Evolutionary conservation across 2,797 vertebrate genomes (phyloP).

Genomic region (Forpus xanthops): DNA sequence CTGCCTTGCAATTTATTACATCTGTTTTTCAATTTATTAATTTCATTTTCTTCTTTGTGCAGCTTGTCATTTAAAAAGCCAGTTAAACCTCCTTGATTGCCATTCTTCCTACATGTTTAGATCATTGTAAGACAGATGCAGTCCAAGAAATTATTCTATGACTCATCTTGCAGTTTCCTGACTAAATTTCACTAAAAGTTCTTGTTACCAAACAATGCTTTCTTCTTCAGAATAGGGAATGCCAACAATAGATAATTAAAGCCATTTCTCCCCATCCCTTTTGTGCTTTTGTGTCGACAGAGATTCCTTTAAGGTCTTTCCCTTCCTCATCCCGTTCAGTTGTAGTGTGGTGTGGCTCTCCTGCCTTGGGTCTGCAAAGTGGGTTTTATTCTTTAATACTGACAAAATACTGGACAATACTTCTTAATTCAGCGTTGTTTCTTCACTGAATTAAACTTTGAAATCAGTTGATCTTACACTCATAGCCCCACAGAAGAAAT

Average conservation of each 20-base stretch:
- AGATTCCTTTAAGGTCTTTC: not conserved
- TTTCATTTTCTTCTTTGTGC: not conserved
- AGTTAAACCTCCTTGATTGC: not conserved
- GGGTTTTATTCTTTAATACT: not conserved
- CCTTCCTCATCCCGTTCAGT: not conserved
- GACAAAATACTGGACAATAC: not conserved
- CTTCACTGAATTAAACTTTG: not conserved
- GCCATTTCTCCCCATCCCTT: not conserved
- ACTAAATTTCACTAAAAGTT: not conserved
- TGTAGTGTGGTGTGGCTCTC: not conserved
- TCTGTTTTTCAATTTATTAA: not conserved
- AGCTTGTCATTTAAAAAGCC: not conserved
- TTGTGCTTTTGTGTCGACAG: not conserved
- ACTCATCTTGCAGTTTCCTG: not conserved
- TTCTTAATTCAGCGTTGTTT: not conserved
- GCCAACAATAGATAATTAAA: not conserved
- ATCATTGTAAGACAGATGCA: not conserved
- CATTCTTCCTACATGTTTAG: not conserved
- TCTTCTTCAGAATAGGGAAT: not conserved
- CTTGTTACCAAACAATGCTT: not conserved
- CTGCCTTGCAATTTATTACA: not conserved
- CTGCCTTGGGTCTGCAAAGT: not conserved
- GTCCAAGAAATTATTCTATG: not conserved
- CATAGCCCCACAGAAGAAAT: not conserved
- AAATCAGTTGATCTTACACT: not conserved